These are phyloP conservation scores for Eclectus roratus DNA, from an alignment of 2,113 vertebrate species.

Conservation along the genomic window DNA sequence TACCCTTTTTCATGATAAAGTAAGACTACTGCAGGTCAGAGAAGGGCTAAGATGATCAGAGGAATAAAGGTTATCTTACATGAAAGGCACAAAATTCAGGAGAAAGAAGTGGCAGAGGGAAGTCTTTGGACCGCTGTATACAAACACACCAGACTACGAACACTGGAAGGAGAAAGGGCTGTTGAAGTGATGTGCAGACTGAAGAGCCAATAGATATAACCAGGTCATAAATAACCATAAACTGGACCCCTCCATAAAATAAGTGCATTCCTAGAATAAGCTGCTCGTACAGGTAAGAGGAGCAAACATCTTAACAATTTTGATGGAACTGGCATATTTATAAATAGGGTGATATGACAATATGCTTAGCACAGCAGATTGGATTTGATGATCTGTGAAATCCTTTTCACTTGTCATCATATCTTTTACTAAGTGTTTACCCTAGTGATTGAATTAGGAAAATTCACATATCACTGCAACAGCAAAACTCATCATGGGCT, in stretches of 20 bases:
- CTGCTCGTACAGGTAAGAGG: not conserved
- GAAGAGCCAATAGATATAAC: not conserved
- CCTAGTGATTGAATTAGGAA: not conserved
- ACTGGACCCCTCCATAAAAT: not conserved
- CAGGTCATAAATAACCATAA: not conserved
- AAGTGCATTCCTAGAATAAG: not conserved
- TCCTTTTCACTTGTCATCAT: not conserved
- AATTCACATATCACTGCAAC: not conserved
- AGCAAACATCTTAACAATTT: not conserved
- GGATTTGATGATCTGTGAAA: not conserved
- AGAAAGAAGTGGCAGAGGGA: not conserved
- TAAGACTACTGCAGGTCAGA: not conserved
- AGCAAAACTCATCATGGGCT: not conserved
- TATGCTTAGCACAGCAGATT: not conserved
- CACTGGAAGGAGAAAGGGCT: not conserved
- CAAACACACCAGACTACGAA: not conserved
- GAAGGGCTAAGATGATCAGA: not conserved
- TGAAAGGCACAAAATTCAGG: not conserved
- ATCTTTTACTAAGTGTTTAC: not conserved
- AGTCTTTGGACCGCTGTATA: not conserved
- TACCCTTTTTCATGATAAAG: not conserved
- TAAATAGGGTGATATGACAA: not conserved
- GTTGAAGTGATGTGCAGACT: not conserved
- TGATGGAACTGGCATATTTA: not conserved
- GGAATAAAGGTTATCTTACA: not conserved